Evolutionary conservation across 2,113 vertebrate species (phyloP).

Genomic region (Platycercus adscitus): DNA sequence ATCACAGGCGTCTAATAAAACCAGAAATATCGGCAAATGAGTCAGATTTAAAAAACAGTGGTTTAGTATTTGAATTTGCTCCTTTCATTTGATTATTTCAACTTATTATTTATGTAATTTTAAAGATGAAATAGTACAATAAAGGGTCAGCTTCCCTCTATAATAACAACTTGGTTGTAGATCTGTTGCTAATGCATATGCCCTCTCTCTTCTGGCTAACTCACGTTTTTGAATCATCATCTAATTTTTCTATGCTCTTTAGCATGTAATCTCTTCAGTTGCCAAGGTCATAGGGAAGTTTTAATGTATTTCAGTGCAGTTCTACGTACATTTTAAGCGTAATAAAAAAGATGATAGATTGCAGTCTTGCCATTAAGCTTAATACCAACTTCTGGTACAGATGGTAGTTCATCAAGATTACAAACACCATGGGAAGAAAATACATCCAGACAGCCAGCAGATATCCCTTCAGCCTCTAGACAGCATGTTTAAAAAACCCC

Average conservation of each 20-base stretch:
- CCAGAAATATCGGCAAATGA: not conserved
- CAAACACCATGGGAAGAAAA: not conserved
- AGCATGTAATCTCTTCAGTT: not conserved
- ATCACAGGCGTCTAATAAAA: not conserved
- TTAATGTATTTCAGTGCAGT: not conserved
- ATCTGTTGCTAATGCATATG: not conserved
- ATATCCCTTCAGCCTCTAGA: not conserved
- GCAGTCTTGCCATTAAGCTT: not conserved
- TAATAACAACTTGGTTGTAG: not conserved
- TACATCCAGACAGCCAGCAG: not conserved
- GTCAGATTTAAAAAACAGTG: not conserved
- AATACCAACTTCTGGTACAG: not conserved
- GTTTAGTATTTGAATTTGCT: not conserved
- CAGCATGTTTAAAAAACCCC: not conserved
- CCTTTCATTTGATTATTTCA: not conserved
- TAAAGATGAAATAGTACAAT: not conserved
- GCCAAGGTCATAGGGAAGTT: not conserved
- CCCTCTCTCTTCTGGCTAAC: not conserved
- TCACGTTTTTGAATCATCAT: not conserved
- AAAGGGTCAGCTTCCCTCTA: not conserved
- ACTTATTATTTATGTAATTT: not conserved
- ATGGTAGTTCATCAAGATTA: not conserved
- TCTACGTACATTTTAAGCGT: not conserved
- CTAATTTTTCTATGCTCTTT: not conserved
- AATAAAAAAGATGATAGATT: not conserved